Conservation (phyloP, 1,140 invertebrate species). For the Callitettix versicolor region DNA sequence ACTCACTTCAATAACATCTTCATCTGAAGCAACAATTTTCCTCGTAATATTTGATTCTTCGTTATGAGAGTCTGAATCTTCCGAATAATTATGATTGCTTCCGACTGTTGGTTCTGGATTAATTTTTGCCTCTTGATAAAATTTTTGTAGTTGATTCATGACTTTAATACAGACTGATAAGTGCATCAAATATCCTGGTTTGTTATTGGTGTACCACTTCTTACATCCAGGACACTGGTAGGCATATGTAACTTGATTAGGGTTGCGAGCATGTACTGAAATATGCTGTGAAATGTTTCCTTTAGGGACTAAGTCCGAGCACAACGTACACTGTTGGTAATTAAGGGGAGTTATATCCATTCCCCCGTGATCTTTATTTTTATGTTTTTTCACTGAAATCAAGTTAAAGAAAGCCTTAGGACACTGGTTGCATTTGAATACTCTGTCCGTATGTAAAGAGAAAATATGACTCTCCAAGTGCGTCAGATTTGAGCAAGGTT, state of each 20-base stretch:
- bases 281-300: constrained; percentile 9
- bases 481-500: neutral
- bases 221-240: constrained; percentile 15
- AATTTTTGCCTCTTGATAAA: neutral
- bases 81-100: neutral
- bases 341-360: neutral
- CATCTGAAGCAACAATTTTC: neutral
- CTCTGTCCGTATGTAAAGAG: neutral
- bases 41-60: neutral
- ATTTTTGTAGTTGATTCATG: neutral
- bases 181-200: neutral
- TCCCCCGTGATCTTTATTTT: neutral
- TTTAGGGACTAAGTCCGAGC: constrained; percentile 11
- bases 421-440: constrained; percentile 17
- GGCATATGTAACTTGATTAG: constrained; percentile 6
- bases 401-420: constrained; percentile 8
- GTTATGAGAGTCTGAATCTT: neutral
- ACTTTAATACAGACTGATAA: neutral
- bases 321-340: constrained; percentile 13
- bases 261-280: constrained; percentile 6
- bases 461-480: constrained; percentile 6
- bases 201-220: constrained; percentile 7
- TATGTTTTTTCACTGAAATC: constrained; percentile 4
- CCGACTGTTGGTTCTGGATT: neutral
- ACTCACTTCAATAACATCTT: neutral